Base-by-base conservation (phyloP, 2,797 vertebrate species). In the Adrianichthys oophorus region DNA sequence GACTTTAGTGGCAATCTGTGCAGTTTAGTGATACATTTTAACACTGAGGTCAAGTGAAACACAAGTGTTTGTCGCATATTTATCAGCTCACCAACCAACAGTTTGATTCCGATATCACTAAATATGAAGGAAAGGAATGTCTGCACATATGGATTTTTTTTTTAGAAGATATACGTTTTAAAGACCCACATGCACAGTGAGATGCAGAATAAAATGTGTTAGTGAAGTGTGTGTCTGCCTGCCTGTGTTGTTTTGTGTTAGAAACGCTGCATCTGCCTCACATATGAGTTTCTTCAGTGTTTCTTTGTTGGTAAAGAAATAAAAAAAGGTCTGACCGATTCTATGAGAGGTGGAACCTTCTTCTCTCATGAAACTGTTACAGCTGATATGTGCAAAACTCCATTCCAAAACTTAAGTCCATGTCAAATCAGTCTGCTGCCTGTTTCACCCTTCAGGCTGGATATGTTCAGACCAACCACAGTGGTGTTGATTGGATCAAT, bases 261-360 rank as follows among this genome's bases (percentile, higher is more conserved):
- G 48, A 21, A 55, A n/a, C 19, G 5, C 41, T 42, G 19, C 73
- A 85, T 45, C 32, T 88, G 78, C 66, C 72, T 50, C 59, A 68
- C 70, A 82, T 67, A 69, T 64, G 55, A 67, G 42, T 15, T 21
- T 41, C 29, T 56, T 18, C 7, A 15, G 19, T n/a, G 1, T 15
- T 37, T 51, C 15, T 44, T 44, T 15, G 17, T 59, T 54, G 57
- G 48, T 70, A 56, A 58, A 41, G 50, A 64, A 69, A 72, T 40
- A 56, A 56, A 41, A 41, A 64, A 69, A 70, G 32, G 40, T 60
- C 47, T 54, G 59, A 69, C 8, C 23, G 26, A 56, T 48, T 65
- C 51, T 41, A 24, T 56, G 45, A 62, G 24, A 23, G 16, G 46
- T n/a, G 2, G 0, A 42, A 54, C 19, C 15, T 18, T 54, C 7